A percentile compares a stretch with the other conserved stretches of the same genome.
phyloP scores from a whole-genome alignment of 2,888 invertebrate species.

The Hirtodrosophila cameraria region DNA sequence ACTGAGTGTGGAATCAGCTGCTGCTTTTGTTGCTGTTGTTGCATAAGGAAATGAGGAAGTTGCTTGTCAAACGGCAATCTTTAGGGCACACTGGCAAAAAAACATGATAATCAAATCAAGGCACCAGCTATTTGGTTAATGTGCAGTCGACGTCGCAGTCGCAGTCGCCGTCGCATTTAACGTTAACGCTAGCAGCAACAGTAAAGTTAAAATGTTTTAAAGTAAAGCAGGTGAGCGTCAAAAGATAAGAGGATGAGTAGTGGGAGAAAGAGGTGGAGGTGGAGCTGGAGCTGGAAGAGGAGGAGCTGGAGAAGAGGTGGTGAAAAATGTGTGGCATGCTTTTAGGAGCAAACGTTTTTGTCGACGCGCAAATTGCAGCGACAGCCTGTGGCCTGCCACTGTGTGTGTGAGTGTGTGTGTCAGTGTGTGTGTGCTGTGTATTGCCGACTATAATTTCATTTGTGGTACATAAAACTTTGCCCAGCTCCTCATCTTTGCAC shows the following conservation, averaged over 20 bases:
- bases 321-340: slow-evolving; percentile 65
- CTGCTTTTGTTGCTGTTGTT: slow-evolving; percentile 5
- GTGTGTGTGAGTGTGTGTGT: slow-evolving; percentile 19
- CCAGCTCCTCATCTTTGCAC: slow-evolving; percentile 59
- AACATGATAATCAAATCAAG: slow-evolving; percentile 78
- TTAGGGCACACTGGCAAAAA: slow-evolving; percentile 29
- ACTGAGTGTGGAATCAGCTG: slow-evolving; percentile 27
- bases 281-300: background rate
- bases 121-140: slow-evolving; percentile 78
- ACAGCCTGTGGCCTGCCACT: slow-evolving; percentile 61
- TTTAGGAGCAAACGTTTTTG: slow-evolving; percentile 68
- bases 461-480: slow-evolving; percentile 76
- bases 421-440: slow-evolving; percentile 1
- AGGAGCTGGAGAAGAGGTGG: background rate
- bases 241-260: slow-evolving; percentile 54
- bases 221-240: slow-evolving; percentile 59
- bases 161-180: slow-evolving; percentile 10
- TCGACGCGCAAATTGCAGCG: slow-evolving; percentile 71
- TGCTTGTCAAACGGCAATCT: slow-evolving; percentile 72
- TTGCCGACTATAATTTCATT: slow-evolving; percentile 73
- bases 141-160: slow-evolving; percentile 53
- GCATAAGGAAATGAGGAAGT: slow-evolving; percentile 52
- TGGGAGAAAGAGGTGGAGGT: slow-evolving; percentile 1
- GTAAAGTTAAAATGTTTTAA: slow-evolving; percentile 68
- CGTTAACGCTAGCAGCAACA: slow-evolving; percentile 22